Evolutionary conservation across 2,888 invertebrate species (phyloP).

Genomic region (Odontothrips loti): DNA sequence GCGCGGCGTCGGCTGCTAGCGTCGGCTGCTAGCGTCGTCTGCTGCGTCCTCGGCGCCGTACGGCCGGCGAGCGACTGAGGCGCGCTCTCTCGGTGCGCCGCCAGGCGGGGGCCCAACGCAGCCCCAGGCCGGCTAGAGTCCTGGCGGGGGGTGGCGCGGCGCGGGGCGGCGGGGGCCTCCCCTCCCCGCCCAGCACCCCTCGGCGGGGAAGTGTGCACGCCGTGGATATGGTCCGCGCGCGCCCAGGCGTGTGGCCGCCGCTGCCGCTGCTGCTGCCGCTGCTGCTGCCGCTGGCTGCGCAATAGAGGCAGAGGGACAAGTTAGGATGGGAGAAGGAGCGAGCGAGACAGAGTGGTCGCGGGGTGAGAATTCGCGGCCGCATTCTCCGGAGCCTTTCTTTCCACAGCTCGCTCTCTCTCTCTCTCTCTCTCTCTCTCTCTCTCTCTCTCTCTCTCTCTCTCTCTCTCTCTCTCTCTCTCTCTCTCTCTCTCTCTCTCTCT

Average conservation of each 20-base stretch:
- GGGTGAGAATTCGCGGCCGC: not conserved
- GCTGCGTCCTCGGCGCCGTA: slow-evolving; percentile 13
- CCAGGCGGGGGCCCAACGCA: not conserved
- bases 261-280: too few relatives aligned
- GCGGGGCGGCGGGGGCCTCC: not conserved
- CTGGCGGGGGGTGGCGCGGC: not conserved
- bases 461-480: not conserved
- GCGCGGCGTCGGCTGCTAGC: not conserved
- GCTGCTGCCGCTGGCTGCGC: too few relatives aligned
- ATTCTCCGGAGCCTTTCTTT: not conserved
- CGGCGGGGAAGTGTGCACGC: slow-evolving; percentile 11
- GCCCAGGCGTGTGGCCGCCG: not conserved
- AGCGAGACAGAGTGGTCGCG: not conserved
- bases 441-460: not conserved
- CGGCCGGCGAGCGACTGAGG: slow-evolving; percentile 21
- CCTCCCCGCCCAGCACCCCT: not conserved
- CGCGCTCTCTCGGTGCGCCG: not conserved
- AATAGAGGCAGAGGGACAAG: not conserved
- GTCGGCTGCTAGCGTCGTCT: not conserved
- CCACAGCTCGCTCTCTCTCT: not conserved
- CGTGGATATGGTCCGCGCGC: slow-evolving; percentile 8
- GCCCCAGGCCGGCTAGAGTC: not conserved
- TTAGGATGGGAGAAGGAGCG: not conserved
- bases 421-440: too few relatives aligned
- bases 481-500: too few relatives aligned